Percentiles rank a stretch among this genome's conserved stretches.
Conservation (phyloP, 2,888 invertebrate species). For the Lasioglossum pauxillum region DNA sequence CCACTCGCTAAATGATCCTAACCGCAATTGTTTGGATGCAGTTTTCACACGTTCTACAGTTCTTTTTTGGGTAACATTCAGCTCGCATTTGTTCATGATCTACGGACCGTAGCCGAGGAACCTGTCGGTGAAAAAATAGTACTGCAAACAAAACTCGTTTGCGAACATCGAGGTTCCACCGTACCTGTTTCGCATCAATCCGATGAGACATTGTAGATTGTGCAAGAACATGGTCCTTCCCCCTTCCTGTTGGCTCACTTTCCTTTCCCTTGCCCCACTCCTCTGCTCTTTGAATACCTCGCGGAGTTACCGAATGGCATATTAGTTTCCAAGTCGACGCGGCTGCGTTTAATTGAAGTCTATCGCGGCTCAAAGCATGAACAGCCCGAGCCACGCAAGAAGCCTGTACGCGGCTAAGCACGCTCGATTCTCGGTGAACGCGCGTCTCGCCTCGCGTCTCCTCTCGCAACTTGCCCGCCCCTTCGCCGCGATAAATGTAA, state of each 20-base stretch:
- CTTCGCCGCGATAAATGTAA: slow-evolving; percentile 59
- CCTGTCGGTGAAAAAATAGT: background rate
- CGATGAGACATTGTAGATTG: slow-evolving; percentile 35
- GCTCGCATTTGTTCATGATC: too few species aligned
- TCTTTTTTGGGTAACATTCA: too few species aligned
- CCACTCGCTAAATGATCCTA: too few species aligned
- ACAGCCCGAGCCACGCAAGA: slow-evolving; percentile 42
- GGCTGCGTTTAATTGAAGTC: slow-evolving; percentile 70
- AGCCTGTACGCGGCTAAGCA: slow-evolving; percentile 9
- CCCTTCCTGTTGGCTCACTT: slow-evolving; percentile 23
- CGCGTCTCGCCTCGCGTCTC: background rate
- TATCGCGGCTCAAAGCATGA: slow-evolving; percentile 70
- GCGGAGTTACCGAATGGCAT: slow-evolving; percentile 65
- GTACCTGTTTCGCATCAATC: slow-evolving; percentile 15
- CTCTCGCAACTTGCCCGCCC: background rate
- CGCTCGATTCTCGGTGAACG: slow-evolving; percentile 10
- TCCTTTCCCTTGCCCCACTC: slow-evolving; percentile 18
- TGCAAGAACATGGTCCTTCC: slow-evolving; percentile 27
- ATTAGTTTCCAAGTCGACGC: slow-evolving; percentile 71
- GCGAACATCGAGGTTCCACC: background rate
- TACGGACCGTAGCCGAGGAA: too few species aligned
- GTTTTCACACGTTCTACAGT: too few species aligned
- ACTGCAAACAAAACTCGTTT: background rate
- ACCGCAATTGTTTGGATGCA: too few species aligned
- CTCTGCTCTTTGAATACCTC: slow-evolving; percentile 61